Evolutionary conservation across 2,113 vertebrate species (phyloP).

Genomic region (Esox niger): DNA sequence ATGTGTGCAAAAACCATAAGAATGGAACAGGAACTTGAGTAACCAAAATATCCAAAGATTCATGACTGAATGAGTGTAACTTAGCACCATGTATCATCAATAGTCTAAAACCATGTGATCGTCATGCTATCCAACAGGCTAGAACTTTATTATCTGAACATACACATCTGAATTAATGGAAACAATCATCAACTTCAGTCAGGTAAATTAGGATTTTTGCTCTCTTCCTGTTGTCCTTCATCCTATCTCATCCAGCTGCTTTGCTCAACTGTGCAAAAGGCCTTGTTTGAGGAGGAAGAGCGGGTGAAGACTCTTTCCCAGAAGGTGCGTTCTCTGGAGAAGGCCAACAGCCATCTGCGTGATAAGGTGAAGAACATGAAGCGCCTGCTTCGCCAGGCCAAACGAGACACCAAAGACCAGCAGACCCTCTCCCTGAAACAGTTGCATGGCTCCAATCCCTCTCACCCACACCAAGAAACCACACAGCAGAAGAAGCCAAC

Average conservation of each 20-base stretch:
- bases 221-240: background rate
- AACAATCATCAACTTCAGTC: no score
- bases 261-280: slow-evolving; percentile 79
- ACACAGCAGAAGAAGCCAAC: slow-evolving; percentile 57
- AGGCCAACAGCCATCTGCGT: slow-evolving; percentile 77
- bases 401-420: slow-evolving; percentile 69
- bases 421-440: slow-evolving; percentile 71
- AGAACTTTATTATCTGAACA: background rate
- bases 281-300: slow-evolving; percentile 82
- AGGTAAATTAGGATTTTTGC: background rate
- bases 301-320: slow-evolving; percentile 74
- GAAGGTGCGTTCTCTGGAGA: slow-evolving; percentile 77
- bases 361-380: slow-evolving; percentile 82
- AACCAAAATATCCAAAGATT: no score
- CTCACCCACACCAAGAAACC: slow-evolving; percentile 72
- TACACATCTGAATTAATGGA: no score
- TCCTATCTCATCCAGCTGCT: slow-evolving; percentile 61
- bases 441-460: slow-evolving; percentile 57
- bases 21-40: no score
- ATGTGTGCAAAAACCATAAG: no score
- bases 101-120: no score
- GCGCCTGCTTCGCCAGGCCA: slow-evolving; percentile 75
- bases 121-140: no score
- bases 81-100: no score
- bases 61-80: no score